Evolutionary conservation across 1,140 invertebrate genomes (phyloP).

Genomic region (Platyscapa corneri): DNA sequence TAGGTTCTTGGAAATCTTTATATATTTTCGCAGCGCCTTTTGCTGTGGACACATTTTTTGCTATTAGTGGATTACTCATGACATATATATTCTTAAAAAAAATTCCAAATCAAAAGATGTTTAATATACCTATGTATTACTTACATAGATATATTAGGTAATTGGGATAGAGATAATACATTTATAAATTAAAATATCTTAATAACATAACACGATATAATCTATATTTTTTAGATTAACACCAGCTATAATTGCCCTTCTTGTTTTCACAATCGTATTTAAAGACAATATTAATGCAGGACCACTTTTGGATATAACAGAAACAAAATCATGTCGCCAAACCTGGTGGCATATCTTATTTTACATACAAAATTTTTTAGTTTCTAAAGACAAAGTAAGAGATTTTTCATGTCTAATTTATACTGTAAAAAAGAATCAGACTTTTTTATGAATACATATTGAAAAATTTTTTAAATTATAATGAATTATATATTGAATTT

Average conservation of each 20-base stretch:
- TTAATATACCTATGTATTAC: slow-evolving; percentile 49
- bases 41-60: slow-evolving; percentile 77
- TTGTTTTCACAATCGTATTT: slow-evolving; percentile 67
- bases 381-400: slow-evolving; percentile 61
- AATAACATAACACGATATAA: not conserved
- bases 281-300: slow-evolving; percentile 67
- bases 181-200: not conserved
- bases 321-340: slow-evolving; percentile 65
- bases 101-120: slow-evolving; percentile 67
- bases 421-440: not conserved
- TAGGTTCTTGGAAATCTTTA: slow-evolving; percentile 56
- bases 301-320: slow-evolving; percentile 65
- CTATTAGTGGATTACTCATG: slow-evolving; percentile 76
- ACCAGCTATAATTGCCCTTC: slow-evolving; percentile 69
- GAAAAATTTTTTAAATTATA: no score
- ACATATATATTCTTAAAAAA: slow-evolving; percentile 76
- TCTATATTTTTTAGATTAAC: slow-evolving; percentile 67
- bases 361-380: slow-evolving; percentile 77
- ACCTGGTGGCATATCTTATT: slow-evolving; percentile 78
- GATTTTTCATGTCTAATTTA: no score
- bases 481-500: no score
- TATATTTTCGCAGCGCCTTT: slow-evolving; percentile 68
- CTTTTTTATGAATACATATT: no score
- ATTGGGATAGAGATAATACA: not conserved
- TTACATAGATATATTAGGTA: slow-evolving; percentile 40